Evolutionary conservation across 30 jellyfish, hydroid and myxozoan species (phyloP), one percentile per base, ranked within the genome.

Genomic region (Calvadosia cruxmelitensis): DNA sequence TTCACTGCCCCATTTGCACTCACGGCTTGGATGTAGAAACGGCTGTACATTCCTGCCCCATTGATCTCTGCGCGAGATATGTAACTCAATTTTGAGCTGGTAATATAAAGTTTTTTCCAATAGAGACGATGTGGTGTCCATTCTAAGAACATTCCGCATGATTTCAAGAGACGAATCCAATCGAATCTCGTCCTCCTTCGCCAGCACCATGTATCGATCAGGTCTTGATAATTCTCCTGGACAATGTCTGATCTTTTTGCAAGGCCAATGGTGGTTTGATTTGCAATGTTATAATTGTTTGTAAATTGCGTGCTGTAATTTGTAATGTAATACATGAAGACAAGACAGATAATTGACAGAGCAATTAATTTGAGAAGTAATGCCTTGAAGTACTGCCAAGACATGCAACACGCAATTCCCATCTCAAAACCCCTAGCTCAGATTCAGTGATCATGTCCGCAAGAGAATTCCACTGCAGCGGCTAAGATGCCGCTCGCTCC

Each of bases 1-100:
- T 69, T 89, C 65, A 29, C 53, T 27, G 86, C 71, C 49, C 92
- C 93, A 36, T 70, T 77, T 53, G 69, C 78, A 16, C 78, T 66
- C 5, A 64, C 87, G 27, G 94, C 29, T 31, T 71, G 92, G 10
- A 89, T 89, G 16, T 70, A 63, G 26, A 89, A 57, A 33, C 92
- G 75, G 67, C 98, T 89, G 64, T 67, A 89, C 62, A 81, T 95
- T 52, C 98, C 98, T 1, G 93, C 79, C 13, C 92, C 85, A 64
- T 75, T 80, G 3, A 81, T 66, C 34, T 89, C 98, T 20, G 35
- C 50, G 29, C 26, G 67, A 64, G 50, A 66, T 0, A 89, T 81
- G 26, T 67, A 69, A 75, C 93, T 89, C 23, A 32, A 57, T 29
- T 62, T 75, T 1, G 87, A 93, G 0, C 79, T 73, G 1, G 98